A percentile compares a stretch with the other conserved stretches of the same genome.
Conservation (phyloP, 2,888 invertebrate genomes). For the Kuschelorhynchus macadamiae region DNA sequence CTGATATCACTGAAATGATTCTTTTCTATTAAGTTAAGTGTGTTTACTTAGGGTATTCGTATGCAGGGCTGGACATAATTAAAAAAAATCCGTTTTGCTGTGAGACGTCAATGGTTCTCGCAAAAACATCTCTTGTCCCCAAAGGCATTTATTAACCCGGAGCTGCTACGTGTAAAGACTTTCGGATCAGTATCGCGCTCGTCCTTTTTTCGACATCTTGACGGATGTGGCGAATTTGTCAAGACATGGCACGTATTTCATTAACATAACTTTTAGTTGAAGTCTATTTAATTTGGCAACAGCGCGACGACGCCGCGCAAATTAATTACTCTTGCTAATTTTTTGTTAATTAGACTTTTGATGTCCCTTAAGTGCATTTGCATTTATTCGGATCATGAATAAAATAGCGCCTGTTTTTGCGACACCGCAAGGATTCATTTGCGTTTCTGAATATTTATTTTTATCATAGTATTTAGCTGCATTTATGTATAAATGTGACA, state of each 20-base stretch:
- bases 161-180: slow-evolving; percentile 44
- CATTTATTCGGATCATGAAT: slow-evolving; percentile 1
- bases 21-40: too few species aligned
- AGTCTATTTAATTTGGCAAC: slow-evolving; percentile 49
- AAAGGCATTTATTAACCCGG: slow-evolving; percentile 50
- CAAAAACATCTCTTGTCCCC: slow-evolving; percentile 40
- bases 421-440: too few species aligned
- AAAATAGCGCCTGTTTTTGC: too few species aligned
- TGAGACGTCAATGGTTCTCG: slow-evolving; percentile 28
- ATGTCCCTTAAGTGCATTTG: slow-evolving; percentile 9
- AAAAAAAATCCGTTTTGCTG: background rate
- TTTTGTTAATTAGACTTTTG: slow-evolving; percentile 24
- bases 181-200: slow-evolving; percentile 33
- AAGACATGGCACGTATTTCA: slow-evolving; percentile 65
- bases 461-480: too few species aligned
- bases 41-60: too few species aligned
- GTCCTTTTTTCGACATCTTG: slow-evolving; percentile 50
- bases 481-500: too few species aligned
- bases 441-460: too few species aligned
- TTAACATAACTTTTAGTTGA: slow-evolving; percentile 61
- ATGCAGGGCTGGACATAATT: too few species aligned
- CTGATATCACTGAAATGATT: too few species aligned
- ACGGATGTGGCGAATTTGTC: slow-evolving; percentile 64
- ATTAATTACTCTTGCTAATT: slow-evolving; percentile 38
- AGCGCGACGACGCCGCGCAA: slow-evolving; percentile 24